Evolutionary conservation across 1,140 invertebrate genomes (phyloP), one percentile per base, ranked within the genome.

Genomic region (Bombus consobrinus): DNA sequence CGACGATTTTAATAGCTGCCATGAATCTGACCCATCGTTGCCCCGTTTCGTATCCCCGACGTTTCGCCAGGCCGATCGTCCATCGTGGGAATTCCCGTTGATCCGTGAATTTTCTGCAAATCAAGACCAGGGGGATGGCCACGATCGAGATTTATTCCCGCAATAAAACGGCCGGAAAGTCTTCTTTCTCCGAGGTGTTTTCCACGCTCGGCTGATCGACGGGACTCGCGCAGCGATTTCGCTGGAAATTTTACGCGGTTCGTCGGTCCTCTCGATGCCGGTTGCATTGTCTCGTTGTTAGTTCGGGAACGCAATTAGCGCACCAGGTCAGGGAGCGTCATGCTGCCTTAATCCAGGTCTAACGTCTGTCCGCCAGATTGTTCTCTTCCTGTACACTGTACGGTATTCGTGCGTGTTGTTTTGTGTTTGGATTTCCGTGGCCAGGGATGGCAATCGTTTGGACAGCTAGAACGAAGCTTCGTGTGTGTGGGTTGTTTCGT

Each of bases 41-140:
- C 18, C 34, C 15, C 74, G 47, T 28, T 59, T 39, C 74, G 6
- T 39, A 59, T 25, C 75, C 37, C 12, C 18, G 57, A 43, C 71
- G 39, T 43, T 41, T 28, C 37, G 12, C 34, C 34, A n/a, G 15
- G 4, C n/a, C 43, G 22, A 76, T 41, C 53, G 59, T 47, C 37
- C 69, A 79, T 57, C 89, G 81, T 90, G 88, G 78, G 76, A 90
- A 87, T 87, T 89, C 71, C 69, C 47, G 57, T 83, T 62, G 72
- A 89, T 79, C 84, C 78, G 85, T 74, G 81, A 89, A 87, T 89
- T 89, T 89, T 90, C 68, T 79, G 41, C 78, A 59, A 90, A 86
- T 90, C 89, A 83, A 90, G 71, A 69, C 28, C 76, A 43, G 28
- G 34, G 53, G 37, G 73, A 64, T 53, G 73, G 68, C 47, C 81